phyloP scores from a whole-genome alignment of 2,888 invertebrate species.

The Synergus gifuensis region DNA sequence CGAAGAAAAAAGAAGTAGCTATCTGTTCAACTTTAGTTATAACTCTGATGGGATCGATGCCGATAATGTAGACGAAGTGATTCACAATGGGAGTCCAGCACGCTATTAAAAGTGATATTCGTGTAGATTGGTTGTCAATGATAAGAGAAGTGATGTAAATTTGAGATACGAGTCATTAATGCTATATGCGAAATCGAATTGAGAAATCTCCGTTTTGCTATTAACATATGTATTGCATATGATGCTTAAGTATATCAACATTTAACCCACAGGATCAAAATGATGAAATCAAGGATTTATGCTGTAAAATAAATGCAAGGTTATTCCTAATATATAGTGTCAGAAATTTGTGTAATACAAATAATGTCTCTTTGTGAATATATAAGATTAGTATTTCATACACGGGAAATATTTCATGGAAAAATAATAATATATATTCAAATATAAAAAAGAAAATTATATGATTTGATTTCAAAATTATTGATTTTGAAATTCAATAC shows the following conservation, averaged over 20 bases:
- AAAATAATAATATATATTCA: too few relatives aligned
- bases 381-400: too few relatives aligned
- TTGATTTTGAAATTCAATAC: too few relatives aligned
- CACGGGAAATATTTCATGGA: too few relatives aligned
- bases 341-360: too few relatives aligned
- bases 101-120: conserved; percentile 36
- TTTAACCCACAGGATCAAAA: background rate
- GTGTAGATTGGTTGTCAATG: conserved; percentile 35
- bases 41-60: conserved; percentile 31
- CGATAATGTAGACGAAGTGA: conserved; percentile 23
- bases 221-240: background rate
- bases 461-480: too few relatives aligned
- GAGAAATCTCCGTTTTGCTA: conserved; percentile 16
- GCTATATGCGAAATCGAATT: conserved; percentile 6
- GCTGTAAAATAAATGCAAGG: background rate
- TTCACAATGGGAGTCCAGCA: conserved; percentile 24
- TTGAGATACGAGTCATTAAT: conserved; percentile 24
- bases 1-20: conserved; percentile 18
- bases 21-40: conserved; percentile 29
- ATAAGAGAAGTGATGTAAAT: conserved; percentile 20
- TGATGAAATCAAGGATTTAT: background rate
- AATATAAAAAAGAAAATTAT: too few relatives aligned
- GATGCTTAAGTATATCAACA: background rate
- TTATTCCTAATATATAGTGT: background rate
- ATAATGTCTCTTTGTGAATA: too few relatives aligned